Evolutionary conservation across 2,888 invertebrate genomes (phyloP).

Genomic region (Acrocera orbiculus): DNA sequence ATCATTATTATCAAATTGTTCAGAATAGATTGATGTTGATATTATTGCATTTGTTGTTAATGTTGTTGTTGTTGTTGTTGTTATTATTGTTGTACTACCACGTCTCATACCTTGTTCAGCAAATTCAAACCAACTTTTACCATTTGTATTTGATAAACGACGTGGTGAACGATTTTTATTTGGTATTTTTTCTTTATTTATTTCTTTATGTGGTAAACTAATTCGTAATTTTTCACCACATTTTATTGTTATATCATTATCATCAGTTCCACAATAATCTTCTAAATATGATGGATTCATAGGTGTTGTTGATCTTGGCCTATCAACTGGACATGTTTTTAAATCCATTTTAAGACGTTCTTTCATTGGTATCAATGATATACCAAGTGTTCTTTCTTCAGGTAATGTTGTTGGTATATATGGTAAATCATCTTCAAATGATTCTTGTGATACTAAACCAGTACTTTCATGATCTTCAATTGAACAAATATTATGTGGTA

Average conservation of each 20-base stretch:
- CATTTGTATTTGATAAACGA: slow-evolving; percentile 32
- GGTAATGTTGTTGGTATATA: slow-evolving; percentile 83
- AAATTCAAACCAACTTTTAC: slow-evolving; percentile 42
- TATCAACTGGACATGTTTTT: slow-evolving; percentile 51
- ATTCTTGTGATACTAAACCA: slow-evolving; percentile 61
- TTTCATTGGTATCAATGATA: slow-evolving; percentile 65
- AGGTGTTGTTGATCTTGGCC: slow-evolving; percentile 58
- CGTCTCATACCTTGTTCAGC: slow-evolving; percentile 40
- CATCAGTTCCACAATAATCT: slow-evolving; percentile 42
- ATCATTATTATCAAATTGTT: no score
- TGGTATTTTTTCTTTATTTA: slow-evolving; percentile 19
- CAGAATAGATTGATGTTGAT: no score
- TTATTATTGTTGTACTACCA: slow-evolving; percentile 17
- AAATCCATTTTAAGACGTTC: slow-evolving; percentile 43
- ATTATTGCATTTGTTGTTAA: no score
- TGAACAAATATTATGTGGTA: slow-evolving; percentile 36
- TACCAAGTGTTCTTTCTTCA: slow-evolving; percentile 60
- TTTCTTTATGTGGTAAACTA: slow-evolving; percentile 44
- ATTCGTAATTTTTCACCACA: slow-evolving; percentile 49
- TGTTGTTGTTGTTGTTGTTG: slow-evolving; percentile 24
- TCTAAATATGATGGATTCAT: slow-evolving; percentile 52
- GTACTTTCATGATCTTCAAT: slow-evolving; percentile 52
- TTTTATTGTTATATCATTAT: slow-evolving; percentile 14
- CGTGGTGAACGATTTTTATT: slow-evolving; percentile 36
- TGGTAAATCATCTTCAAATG: slow-evolving; percentile 71